phyloP scores from a whole-genome alignment of 2,888 invertebrate species.

The Habrosyne pyritoides region DNA sequence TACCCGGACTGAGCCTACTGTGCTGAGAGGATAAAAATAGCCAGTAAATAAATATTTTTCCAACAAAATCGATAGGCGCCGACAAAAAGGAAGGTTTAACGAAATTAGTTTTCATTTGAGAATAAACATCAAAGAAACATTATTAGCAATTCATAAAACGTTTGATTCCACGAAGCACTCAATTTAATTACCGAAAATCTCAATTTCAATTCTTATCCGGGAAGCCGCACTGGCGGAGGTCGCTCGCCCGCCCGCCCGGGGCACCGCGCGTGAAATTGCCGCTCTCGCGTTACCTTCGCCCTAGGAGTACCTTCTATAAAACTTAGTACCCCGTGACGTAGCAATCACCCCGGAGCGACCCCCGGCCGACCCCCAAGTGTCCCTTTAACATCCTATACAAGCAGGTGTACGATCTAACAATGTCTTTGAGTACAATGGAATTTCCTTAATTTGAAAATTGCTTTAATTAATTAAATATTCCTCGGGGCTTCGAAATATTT shows the following conservation, averaged over 20 bases:
- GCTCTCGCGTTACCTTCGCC: constrained; percentile 32
- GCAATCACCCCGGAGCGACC: constrained; percentile 32
- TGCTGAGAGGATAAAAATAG: too few relatives aligned
- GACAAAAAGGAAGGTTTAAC: too few relatives aligned
- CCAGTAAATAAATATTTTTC: too few relatives aligned
- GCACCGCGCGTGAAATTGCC: constrained; percentile 31
- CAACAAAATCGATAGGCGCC: too few relatives aligned
- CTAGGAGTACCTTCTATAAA: constrained; percentile 33
- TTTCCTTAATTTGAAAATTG: not conserved
- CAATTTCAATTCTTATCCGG: not conserved
- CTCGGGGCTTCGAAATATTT: not conserved
- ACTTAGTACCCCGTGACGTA: constrained; percentile 38
- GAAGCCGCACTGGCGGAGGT: constrained; percentile 5
- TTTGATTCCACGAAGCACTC: not conserved
- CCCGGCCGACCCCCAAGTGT: constrained; percentile 19
- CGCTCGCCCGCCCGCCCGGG: not conserved
- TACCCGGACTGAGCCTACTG: too few relatives aligned
- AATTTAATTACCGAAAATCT: constrained; percentile 5
- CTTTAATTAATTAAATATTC: not conserved
- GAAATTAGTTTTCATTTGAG: too few relatives aligned
- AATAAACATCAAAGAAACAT: not conserved
- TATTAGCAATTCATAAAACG: constrained; percentile 1
- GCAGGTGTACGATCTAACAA: not conserved
- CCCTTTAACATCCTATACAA: constrained; percentile 16
- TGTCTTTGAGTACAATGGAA: not conserved